Evolutionary conservation across 2,797 vertebrate genomes (phyloP), one percentile per base, ranked within the genome.

Genomic region (Silurus lanzhouensis): DNA sequence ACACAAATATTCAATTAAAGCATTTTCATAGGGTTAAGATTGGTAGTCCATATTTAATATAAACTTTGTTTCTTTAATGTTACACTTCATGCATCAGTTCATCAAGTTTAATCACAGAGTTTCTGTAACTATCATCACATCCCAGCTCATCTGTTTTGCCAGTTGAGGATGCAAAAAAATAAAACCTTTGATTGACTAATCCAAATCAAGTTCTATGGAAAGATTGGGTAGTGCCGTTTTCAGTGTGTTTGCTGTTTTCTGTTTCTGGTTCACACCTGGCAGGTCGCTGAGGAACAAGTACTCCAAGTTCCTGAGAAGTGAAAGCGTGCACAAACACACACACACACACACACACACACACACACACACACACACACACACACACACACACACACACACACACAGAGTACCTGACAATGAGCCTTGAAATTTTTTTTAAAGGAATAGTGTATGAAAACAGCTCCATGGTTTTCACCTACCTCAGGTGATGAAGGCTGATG

Each of bases 201-300:
- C 93, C 84, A 97, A 92, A 81, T 99, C 95, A 88, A 97, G 91
- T 82, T 94, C 92, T 87, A 99, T 64, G 70, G 96, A 90, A 85
- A 99, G 93, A 25, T 92, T 93, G 2, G 98, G 96, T 82, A 97
- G 94, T 0, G 97, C 94, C 19, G 92, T 95, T 92, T 94, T 93
- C 44, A 99, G 94, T 87, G 94, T 64, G 1, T 91, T 90, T 14
- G 90, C 84, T 0, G 96, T 96, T 0, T 25, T 92, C 84, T 96
- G 92, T 90, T 92, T 97, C 88, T 98, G 91, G 90, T 66, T 95
- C 89, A 99, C 83, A 75, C 95, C 96, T 3, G 98, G 98, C 64
- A 99, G 97, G 89, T 99, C 98, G 17, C 96, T 95, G 92, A 99
- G 95, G 83, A 96, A 96, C 91, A 99, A 94, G 90, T 95, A 93